Evolutionary conservation across 1,140 invertebrate genomes (phyloP).

Genomic region (Drosophila asahinai): DNA sequence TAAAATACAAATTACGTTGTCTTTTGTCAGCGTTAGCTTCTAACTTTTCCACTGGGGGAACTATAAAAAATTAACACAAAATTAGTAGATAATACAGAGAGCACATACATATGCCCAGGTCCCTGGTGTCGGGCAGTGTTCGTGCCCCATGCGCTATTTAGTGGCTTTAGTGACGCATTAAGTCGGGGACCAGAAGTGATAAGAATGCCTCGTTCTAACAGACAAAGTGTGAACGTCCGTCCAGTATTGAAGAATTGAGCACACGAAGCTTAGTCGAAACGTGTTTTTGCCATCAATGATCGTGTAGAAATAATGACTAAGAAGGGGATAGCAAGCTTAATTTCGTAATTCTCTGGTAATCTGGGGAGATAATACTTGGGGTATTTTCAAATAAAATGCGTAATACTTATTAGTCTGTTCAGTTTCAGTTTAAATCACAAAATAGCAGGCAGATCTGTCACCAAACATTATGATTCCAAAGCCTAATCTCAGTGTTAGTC

Average conservation of each 20-base stretch:
- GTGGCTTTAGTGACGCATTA: slow-evolving; percentile 37
- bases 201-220: slow-evolving; percentile 7
- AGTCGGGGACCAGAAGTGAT: slow-evolving; percentile 16
- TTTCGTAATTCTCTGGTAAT: slow-evolving; percentile 6
- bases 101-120: slow-evolving; percentile 4
- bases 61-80: slow-evolving; percentile 46
- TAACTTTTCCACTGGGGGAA: slow-evolving; percentile 49
- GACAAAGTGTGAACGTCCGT: slow-evolving; percentile 2
- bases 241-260: slow-evolving; percentile 11
- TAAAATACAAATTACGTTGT: slow-evolving; percentile 2
- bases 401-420: not conserved
- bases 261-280: slow-evolving; percentile 14
- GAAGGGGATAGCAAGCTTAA: not conserved
- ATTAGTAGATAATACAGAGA: slow-evolving; percentile 53
- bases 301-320: slow-evolving; percentile 20
- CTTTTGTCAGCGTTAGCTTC: slow-evolving; percentile 22
- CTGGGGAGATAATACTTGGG: not conserved
- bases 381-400: not conserved
- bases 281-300: slow-evolving; percentile 8
- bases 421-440: too few relatives aligned
- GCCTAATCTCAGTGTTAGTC: slow-evolving; percentile 1
- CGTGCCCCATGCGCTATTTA: slow-evolving; percentile 30
- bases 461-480: not conserved
- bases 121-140: not conserved
- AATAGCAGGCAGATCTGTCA: too few relatives aligned